Percentiles rank a stretch among this genome's conserved stretches.
These are phyloP conservation scores for Hemichromis elongatus DNA, from an alignment of 2,113 vertebrate species.

Conservation along the genomic window DNA sequence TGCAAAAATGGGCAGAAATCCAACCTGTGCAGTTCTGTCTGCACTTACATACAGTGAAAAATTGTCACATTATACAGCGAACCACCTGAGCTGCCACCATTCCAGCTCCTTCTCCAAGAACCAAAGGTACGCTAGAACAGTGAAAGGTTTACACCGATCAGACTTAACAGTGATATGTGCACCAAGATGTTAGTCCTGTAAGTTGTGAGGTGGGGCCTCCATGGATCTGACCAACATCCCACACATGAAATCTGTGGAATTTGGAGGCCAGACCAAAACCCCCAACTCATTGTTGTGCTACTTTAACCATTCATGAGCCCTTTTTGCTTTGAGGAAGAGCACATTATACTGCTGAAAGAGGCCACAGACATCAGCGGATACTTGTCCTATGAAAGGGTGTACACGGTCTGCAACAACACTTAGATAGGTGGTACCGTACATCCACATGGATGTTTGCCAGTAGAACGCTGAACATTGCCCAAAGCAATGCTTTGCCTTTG, in stretches of 20 bases:
- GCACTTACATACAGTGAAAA: accelerated
- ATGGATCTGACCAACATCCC: background rate
- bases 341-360: background rate
- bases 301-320: background rate
- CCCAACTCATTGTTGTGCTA: background rate
- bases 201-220: background rate
- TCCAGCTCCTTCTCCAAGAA: background rate
- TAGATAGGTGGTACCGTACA: background rate
- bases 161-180: background rate
- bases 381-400: background rate
- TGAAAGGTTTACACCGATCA: background rate
- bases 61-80: background rate
- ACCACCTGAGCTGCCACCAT: background rate
- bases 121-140: background rate
- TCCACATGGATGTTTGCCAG: background rate
- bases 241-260: background rate
- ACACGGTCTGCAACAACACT: background rate
- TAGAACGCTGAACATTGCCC: background rate
- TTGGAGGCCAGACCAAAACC: accelerated
- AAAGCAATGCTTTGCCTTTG: background rate
- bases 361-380: background rate
- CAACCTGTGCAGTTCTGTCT: background rate
- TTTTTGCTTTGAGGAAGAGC: background rate
- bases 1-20: background rate
- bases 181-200: background rate